These are phyloP conservation scores for Brenthis hecate DNA, from an alignment of 2,888 invertebrate genomes.

Conservation along the genomic window DNA sequence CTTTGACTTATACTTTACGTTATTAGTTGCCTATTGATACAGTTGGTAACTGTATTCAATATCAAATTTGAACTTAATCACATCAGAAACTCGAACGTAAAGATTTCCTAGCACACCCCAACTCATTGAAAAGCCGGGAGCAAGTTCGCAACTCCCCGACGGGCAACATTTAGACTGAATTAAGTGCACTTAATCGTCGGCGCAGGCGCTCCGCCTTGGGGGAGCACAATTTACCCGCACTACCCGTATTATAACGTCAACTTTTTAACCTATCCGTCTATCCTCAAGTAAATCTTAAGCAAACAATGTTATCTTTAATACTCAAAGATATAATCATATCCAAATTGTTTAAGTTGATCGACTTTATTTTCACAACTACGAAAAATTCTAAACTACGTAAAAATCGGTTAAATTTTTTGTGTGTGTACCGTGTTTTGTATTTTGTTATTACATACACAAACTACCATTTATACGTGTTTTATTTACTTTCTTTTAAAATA, in stretches of 20 bases:
- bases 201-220: constrained; percentile 65
- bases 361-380: too few relatives aligned
- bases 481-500: too few relatives aligned
- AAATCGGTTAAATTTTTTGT: too few relatives aligned
- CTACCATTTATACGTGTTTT: too few relatives aligned
- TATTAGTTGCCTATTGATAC: constrained; percentile 12
- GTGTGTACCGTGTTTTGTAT: too few relatives aligned
- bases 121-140: constrained; percentile 33
- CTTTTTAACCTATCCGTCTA: constrained; percentile 31
- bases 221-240: constrained; percentile 50
- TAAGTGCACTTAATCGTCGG: constrained; percentile 76
- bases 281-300: constrained; percentile 15
- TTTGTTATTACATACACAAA: too few relatives aligned
- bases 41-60: constrained; percentile 14
- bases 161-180: constrained; percentile 74
- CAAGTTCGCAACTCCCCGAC: constrained; percentile 40
- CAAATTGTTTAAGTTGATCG: too few relatives aligned
- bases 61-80: constrained; percentile 21
- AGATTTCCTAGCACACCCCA: constrained; percentile 34
- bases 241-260: constrained; percentile 41
- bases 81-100: constrained; percentile 24
- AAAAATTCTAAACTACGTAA: too few relatives aligned
- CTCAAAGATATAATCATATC: too few relatives aligned
- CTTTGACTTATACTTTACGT: not conserved
- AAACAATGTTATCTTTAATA: constrained; percentile 15